Percentiles rank a stretch among this genome's conserved stretches.
Conservation (phyloP, 2,113 vertebrate species). For the Equus quagga region DNA sequence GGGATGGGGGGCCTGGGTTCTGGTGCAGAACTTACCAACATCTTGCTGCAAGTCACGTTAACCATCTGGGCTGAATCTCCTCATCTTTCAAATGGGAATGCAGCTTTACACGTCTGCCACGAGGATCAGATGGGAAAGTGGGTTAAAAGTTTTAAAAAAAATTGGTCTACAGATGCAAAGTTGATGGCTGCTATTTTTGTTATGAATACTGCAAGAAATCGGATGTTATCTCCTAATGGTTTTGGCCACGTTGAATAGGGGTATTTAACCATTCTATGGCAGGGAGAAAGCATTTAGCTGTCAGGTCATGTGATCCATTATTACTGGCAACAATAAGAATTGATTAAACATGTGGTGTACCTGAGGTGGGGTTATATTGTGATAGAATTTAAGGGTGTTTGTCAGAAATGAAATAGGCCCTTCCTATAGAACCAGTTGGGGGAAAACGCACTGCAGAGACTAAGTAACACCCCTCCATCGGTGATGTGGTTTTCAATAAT, state of each 20-base stretch:
- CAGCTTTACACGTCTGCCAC: background rate
- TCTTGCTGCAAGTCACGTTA: background rate
- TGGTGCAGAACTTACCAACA: background rate
- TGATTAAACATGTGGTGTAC: background rate
- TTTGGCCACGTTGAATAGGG: background rate
- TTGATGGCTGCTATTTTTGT: background rate
- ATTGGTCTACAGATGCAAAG: background rate
- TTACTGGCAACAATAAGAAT: background rate
- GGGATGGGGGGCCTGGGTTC: background rate
- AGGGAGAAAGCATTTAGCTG: background rate
- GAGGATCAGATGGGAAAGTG: background rate
- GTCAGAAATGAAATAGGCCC: background rate
- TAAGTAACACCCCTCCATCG: slow-evolving; percentile 64
- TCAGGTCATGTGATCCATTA: background rate
- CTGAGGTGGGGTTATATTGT: background rate
- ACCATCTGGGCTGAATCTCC: background rate
- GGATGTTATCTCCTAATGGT: background rate
- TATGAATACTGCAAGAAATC: background rate
- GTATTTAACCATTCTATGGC: background rate
- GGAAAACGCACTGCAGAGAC: background rate
- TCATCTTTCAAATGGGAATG: background rate
- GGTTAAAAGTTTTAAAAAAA: background rate
- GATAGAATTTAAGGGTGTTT: background rate
- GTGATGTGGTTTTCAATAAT: slow-evolving; percentile 83
- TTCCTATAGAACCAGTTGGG: background rate